Evolutionary conservation across 2,888 invertebrate genomes (phyloP).

Genomic region (Drosophila quasianomalipes): DNA sequence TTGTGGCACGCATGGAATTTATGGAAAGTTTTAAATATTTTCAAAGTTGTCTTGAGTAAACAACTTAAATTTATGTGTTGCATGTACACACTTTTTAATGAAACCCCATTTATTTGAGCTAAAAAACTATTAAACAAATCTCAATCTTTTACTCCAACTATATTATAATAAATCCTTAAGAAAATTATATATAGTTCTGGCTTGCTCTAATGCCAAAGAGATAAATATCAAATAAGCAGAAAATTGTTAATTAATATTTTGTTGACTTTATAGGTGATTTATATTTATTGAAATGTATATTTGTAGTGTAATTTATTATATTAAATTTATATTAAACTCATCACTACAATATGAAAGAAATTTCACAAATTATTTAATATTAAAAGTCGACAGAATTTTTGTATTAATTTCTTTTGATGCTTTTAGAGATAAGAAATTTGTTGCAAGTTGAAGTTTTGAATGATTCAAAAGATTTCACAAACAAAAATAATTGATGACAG

Average conservation of each 20-base stretch:
- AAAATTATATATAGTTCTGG: not conserved
- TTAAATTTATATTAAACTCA: not conserved
- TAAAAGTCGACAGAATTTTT: not conserved
- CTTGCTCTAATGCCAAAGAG: not conserved
- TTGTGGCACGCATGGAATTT: slow-evolving; percentile 61
- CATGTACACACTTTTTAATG: slow-evolving; percentile 26
- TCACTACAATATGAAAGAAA: not conserved
- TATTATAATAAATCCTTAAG: not conserved
- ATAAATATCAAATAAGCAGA: slow-evolving; percentile 27
- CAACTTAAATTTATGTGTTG: slow-evolving; percentile 39
- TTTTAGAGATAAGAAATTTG: not conserved
- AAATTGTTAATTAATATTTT: slow-evolving; percentile 35
- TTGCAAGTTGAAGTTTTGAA: not conserved
- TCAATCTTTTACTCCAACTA: not conserved
- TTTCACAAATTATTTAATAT: not conserved
- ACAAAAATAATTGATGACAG: not conserved
- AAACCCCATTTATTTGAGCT: slow-evolving; percentile 17
- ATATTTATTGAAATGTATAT: not conserved
- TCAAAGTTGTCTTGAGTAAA: slow-evolving; percentile 35
- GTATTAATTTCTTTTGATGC: not conserved
- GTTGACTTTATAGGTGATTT: slow-evolving; percentile 42
- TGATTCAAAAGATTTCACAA: not conserved
- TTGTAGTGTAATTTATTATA: slow-evolving; percentile 13
- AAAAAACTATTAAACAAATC: slow-evolving; percentile 12
- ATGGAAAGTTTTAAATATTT: slow-evolving; percentile 49